Conservation (phyloP, 1,140 invertebrate species). For the Bactericera cockerelli region DNA sequence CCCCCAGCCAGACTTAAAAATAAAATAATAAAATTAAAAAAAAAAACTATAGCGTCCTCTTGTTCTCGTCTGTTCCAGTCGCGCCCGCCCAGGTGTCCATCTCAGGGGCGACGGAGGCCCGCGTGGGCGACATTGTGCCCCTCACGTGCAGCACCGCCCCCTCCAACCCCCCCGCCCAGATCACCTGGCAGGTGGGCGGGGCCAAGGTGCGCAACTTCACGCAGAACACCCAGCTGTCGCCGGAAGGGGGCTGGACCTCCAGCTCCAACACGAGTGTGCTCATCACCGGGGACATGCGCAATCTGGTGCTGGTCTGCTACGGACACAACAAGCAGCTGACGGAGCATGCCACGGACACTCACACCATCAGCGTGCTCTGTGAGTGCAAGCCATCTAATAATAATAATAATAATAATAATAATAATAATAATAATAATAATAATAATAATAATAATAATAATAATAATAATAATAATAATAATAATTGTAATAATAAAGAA, state of each 20-base stretch:
- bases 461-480: too few relatives aligned
- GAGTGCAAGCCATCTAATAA: too few relatives aligned
- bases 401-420: too few relatives aligned
- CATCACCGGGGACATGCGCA: conserved; percentile 56
- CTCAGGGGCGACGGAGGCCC: conserved; percentile 67
- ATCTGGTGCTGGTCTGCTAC: conserved; percentile 72
- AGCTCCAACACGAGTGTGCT: conserved; percentile 70
- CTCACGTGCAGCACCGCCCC: conserved; percentile 73
- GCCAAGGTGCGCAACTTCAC: conserved; percentile 39
- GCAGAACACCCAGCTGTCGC: conserved; percentile 26
- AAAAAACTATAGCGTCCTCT: too few relatives aligned
- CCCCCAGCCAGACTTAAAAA: too few relatives aligned
- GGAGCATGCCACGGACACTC: conserved; percentile 71
- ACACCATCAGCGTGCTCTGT: conserved; percentile 85
- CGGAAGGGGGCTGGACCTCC: conserved; percentile 70
- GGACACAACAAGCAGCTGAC: conserved; percentile 70
- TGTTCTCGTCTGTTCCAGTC: conserved; percentile 58
- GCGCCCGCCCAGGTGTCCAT: conserved; percentile 79
- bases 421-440: too few relatives aligned
- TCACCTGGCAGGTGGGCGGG: conserved; percentile 77
- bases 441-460: too few relatives aligned
- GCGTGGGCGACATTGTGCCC: conserved; percentile 69
- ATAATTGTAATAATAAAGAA: too few relatives aligned
- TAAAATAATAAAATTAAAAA: too few relatives aligned
- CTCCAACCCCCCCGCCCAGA: conserved; percentile 79